These are phyloP conservation scores for Agrotis exclamationis DNA, from an alignment of 2,888 invertebrate species.

Conservation along the genomic window DNA sequence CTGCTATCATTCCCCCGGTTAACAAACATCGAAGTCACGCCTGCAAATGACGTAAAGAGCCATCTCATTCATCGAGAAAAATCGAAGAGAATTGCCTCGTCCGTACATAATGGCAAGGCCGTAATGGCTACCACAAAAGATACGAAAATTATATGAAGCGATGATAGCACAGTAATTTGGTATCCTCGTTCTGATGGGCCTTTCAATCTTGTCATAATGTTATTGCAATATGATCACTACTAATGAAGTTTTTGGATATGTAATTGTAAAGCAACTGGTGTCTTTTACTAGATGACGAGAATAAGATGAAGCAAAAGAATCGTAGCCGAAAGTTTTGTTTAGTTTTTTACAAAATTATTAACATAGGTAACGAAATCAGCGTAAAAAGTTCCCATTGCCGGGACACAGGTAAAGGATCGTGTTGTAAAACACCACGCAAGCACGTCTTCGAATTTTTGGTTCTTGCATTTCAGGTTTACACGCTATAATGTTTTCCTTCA, in stretches of 20 bases:
- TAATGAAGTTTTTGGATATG: background rate
- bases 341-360: no score
- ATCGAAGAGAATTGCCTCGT: conserved; percentile 52
- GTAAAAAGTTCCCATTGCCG: no score
- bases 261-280: no score
- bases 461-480: no score
- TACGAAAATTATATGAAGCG: conserved; percentile 38
- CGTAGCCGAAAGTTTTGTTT: no score
- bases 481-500: no score
- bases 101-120: conserved; percentile 39
- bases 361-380: no score
- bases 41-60: conserved; percentile 58
- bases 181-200: background rate
- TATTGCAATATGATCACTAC: background rate
- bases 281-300: no score
- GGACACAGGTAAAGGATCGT: no score
- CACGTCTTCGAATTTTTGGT: no score
- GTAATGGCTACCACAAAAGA: conserved; percentile 42
- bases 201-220: background rate
- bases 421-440: no score
- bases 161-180: conserved; percentile 31
- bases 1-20: conserved; percentile 24
- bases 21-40: conserved; percentile 39
- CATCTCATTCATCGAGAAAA: conserved; percentile 59
- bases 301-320: no score